Conservation (phyloP, 2,888 invertebrate genomes). For the Xanthorhoe designata region DNA sequence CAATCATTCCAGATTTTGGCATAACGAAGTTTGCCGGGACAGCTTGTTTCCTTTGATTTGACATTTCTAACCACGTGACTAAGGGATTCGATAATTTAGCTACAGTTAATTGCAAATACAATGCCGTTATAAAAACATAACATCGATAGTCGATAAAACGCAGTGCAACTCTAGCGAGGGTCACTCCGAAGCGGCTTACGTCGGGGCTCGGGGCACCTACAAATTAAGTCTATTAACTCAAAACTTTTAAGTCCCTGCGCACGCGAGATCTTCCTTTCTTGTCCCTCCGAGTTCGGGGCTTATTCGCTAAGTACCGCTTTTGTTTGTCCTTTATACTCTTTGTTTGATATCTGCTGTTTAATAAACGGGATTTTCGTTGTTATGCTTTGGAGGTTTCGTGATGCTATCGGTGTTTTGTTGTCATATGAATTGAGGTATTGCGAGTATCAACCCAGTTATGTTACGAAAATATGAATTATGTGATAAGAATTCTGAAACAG, state of each 20-base stretch:
- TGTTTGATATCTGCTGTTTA: slow-evolving; percentile 69
- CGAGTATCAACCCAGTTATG: background rate
- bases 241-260: slow-evolving; percentile 83
- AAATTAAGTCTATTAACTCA: slow-evolving; percentile 84
- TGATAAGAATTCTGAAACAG: too few relatives aligned
- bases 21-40: too few relatives aligned
- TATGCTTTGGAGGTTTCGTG: slow-evolving; percentile 42
- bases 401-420: slow-evolving; percentile 11
- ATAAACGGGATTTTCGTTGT: slow-evolving; percentile 64
- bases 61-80: too few relatives aligned
- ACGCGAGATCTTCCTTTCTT: slow-evolving; percentile 82
- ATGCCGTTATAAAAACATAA: background rate
- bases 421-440: background rate
- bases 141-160: slow-evolving; percentile 63
- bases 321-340: slow-evolving; percentile 72
- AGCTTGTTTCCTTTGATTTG: too few relatives aligned
- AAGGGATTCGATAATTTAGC: too few relatives aligned
- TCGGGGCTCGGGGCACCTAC: slow-evolving; percentile 71
- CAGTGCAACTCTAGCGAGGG: slow-evolving; percentile 65
- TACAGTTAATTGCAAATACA: too few relatives aligned
- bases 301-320: slow-evolving; percentile 81
- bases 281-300: slow-evolving; percentile 77
- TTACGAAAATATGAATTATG: too few relatives aligned
- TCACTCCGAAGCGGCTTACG: slow-evolving; percentile 79
- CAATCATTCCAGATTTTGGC: too few relatives aligned